Base-by-base conservation (phyloP, 2,113 vertebrate genomes). In the Aegotheles bennettii region DNA sequence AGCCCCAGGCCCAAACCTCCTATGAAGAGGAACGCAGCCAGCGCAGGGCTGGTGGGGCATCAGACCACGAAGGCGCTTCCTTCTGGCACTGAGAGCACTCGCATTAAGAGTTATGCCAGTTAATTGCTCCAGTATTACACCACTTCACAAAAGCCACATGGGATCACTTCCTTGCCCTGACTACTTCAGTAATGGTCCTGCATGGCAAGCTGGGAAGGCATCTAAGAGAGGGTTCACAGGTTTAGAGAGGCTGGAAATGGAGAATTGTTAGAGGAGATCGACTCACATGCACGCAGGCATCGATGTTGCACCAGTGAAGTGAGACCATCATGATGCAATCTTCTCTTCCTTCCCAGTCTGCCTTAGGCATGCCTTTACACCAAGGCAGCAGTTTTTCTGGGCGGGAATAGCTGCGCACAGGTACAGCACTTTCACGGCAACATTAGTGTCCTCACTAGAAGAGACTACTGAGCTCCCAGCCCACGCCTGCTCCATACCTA, bases 71-170 rank as follows among this genome's bases (percentile, higher is more conserved):
- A 76, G 43, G 16, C 1, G 3, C 74, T 80, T 40, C 6, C 13
- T 56, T 35, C 57, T 71, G 74, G 69, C 81, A n/a, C 50, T 0
- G 2, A 31, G 16, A 89, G 31, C 36, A 3, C 33, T 51, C 63
- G 11, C 51, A 4, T 45, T 13, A 53, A 71, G 38, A 28, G 42
- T 40, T 18, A 36, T 5, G 1, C 0, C 0, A 60, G 28, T 75
- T 85, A 69, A 87, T 76, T 38, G 59, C 50, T 35, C 48, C 21
- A 28, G 21, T 2, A n/a, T 47, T 45, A 45, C 51, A 19, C 36
- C 28, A 25, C 57, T 51, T 53, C 51, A 48, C 50, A 43, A 42
- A 93, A 90, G 12, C 16, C 42, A 54, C 0, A 9, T 2, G 47
- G 61, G 57, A 71, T 65, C 14, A 6, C 80, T 54, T 29, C 50